Percentiles rank a stretch among this genome's conserved stretches.
phyloP scores from a whole-genome alignment of 1,140 invertebrate species.

The Macrobrachium rosenbergii region DNA sequence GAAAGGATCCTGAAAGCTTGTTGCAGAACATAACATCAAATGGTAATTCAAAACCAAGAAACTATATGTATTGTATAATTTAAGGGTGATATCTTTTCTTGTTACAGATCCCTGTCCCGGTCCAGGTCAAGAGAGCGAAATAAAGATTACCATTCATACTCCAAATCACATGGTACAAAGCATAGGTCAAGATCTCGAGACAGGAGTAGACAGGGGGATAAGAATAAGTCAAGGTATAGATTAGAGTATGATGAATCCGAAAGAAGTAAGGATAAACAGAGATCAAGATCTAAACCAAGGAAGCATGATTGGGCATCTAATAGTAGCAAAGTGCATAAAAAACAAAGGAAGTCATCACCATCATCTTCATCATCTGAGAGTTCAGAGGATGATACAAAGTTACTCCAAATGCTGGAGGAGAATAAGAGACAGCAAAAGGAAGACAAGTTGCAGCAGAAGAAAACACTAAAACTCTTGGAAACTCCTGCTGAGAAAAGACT shows the following conservation, averaged over 20 bases:
- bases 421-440: slow-evolving; percentile 30
- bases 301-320: slow-evolving; percentile 2
- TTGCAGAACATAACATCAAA: too few relatives aligned
- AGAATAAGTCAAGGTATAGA: not conserved
- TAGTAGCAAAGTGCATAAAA: not conserved
- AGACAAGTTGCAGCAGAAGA: slow-evolving; percentile 68
- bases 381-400: slow-evolving; percentile 18
- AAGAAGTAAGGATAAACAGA: slow-evolving; percentile 8
- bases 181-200: slow-evolving; percentile 30
- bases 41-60: too few relatives aligned
- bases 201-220: not conserved
- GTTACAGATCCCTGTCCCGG: slow-evolving; percentile 11
- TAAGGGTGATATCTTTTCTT: too few relatives aligned
- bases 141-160: not conserved
- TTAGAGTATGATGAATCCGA: not conserved
- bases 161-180: slow-evolving; percentile 5
- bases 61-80: too few relatives aligned
- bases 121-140: slow-evolving; percentile 1
- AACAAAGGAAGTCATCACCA: not conserved
- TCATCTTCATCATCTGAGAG: slow-evolving; percentile 17
- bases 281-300: not conserved
- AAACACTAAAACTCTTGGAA: slow-evolving; percentile 88
- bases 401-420: slow-evolving; percentile 30
- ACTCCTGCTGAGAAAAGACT: slow-evolving; percentile 95
- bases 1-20: too few relatives aligned